Evolutionary conservation across 1,140 invertebrate species (phyloP).

Genomic region (Zaprionus davidi): DNA sequence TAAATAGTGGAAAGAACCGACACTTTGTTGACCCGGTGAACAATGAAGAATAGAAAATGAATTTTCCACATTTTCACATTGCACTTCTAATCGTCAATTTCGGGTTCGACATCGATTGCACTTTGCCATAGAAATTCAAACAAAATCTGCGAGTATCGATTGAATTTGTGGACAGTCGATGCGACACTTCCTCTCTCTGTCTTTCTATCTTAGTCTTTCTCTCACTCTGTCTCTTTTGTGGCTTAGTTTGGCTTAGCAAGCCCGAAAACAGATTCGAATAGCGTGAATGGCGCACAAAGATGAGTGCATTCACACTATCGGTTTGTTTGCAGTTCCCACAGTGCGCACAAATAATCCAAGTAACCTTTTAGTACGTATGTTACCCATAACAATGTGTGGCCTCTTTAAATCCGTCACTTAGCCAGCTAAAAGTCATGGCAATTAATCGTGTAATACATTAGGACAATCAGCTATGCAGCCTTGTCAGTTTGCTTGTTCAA

Average conservation of each 20-base stretch:
- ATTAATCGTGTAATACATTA: conserved; percentile 1
- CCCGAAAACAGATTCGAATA: not conserved
- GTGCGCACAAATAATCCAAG: not conserved
- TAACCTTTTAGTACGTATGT: not conserved
- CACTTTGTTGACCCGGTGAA: conserved; percentile 19
- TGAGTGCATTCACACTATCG: conserved; percentile 1
- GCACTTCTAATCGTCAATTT: conserved; percentile 46
- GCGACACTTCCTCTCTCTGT: not conserved
- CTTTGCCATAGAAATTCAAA: conserved; percentile 39
- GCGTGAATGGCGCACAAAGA: not conserved
- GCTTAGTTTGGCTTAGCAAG: not conserved
- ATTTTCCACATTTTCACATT: conserved; percentile 32
- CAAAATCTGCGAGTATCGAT: conserved; percentile 54
- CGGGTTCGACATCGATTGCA: conserved; percentile 43
- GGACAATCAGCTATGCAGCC: conserved; percentile 5
- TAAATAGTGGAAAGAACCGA: not conserved
- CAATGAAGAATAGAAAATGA: conserved; percentile 33
- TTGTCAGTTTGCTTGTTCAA: conserved; percentile 2
- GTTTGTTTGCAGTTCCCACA: not conserved
- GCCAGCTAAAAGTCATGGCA: not conserved
- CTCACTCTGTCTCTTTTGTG: not conserved
- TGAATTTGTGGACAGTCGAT: conserved; percentile 13
- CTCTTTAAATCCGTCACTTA: not conserved
- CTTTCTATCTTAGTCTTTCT: not conserved
- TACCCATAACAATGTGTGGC: not conserved